A percentile compares a stretch with the other conserved stretches of the same genome.
Evolutionary conservation across 35 echinoderm and acorn worm genomes (phyloP).

Genomic region (Lytechinus pictus): DNA sequence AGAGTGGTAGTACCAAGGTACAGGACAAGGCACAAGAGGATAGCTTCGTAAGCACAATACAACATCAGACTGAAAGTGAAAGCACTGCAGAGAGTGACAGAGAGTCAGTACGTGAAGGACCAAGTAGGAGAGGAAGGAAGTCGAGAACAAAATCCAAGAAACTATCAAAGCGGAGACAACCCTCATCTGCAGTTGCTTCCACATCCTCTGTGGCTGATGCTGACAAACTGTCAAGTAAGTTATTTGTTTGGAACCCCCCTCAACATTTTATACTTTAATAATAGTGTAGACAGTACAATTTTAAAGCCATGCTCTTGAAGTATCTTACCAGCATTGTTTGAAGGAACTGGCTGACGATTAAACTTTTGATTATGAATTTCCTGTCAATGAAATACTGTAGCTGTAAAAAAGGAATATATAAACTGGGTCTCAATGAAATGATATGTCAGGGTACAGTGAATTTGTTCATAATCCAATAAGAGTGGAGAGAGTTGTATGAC

Average conservation of each 20-base stretch:
- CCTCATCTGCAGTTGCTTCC: neutral
- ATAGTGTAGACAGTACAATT: neutral
- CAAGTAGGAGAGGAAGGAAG: neutral
- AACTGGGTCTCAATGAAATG: too few species aligned
- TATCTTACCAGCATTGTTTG: neutral
- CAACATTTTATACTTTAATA: neutral
- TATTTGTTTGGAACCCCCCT: too few species aligned
- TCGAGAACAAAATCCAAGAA: neutral
- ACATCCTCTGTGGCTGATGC: neutral
- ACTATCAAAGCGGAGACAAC: neutral
- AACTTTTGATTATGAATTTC: too few species aligned
- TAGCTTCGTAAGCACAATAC: neutral
- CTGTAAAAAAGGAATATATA: too few species aligned
- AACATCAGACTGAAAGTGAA: neutral
- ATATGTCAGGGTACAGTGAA: too few species aligned
- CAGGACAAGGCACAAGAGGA: neutral
- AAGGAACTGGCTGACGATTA: too few species aligned
- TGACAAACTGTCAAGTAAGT: too few species aligned
- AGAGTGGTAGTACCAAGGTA: neutral
- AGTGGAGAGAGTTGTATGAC: neutral
- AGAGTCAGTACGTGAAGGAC: neutral
- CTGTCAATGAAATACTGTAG: too few species aligned
- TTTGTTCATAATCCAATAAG: neutral
- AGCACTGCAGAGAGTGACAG: conserved; percentile 17
- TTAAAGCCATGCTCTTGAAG: neutral